Base-by-base conservation (phyloP, 2,888 invertebrate genomes). In the Augiades crinisus region DNA sequence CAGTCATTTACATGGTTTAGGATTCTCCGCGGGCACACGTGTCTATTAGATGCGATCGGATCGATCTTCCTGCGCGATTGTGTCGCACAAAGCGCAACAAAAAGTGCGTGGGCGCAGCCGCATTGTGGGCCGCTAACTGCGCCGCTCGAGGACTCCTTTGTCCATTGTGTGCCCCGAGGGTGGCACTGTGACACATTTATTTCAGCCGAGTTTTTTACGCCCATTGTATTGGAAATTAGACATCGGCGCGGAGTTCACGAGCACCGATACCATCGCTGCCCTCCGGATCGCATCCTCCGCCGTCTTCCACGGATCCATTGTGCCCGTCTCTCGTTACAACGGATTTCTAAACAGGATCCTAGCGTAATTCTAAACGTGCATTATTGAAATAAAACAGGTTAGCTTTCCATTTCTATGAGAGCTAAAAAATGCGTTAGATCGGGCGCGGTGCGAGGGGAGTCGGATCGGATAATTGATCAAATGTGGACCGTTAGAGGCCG, bases 161-260 rank as follows among this genome's bases (percentile, higher is more conserved):
- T 83, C 73, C 87, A 86, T 88, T 87, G 87, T 89, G 69, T 81
- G 80, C 63, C 47, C 64, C 67, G 80, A 79, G 87, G 88, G 88
- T 88, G 87, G 85, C 85, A 76, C 85, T 85, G 84, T 82, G 88
- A 88, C 88, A 88, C 86, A 85, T 86, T 86, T 86, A 85, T 87
- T 85, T 83, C 80, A 75, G 81, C 79, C 79, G 72, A 80, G 76
- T 85, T 86, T 87, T 88, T 87, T 84, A 81, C 76, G 69, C 74
- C 84, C 85, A 88, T 89, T 89, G 88, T 89, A 82, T 87, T 85
- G 82, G 73, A 82, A 85, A 87, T 86, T 84, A 86, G 84, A 87
- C 81, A 83, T 81, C 78, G 81, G 72, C 72, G 71, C 75, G 67
- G 78, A 82, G 85, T 83, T 82, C 82, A 85, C 78, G 85, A 79